These are phyloP conservation scores for Drosophila obscura DNA, from an alignment of 1,140 invertebrate genomes.

Conservation along the genomic window DNA sequence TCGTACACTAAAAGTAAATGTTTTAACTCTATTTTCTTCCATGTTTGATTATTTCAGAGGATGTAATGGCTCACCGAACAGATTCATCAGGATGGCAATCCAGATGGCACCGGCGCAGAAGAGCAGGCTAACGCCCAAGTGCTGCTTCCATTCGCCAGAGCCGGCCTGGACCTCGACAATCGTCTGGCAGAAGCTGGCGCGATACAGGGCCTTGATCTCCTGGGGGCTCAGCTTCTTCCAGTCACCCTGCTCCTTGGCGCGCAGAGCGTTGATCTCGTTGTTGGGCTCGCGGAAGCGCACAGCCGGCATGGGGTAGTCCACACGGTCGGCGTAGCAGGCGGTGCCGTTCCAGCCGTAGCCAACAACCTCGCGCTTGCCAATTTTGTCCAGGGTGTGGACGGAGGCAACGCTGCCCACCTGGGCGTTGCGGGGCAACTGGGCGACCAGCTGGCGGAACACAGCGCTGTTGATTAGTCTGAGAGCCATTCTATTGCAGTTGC, in stretches of 20 bases:
- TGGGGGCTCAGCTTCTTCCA: constrained; percentile 95
- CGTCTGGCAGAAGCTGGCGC: constrained; percentile 96
- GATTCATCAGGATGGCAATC: constrained; percentile 88
- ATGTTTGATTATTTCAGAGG: too few species aligned
- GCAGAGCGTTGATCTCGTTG: constrained; percentile 88
- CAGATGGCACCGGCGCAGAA: constrained; percentile 87
- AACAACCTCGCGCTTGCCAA: constrained; percentile 96
- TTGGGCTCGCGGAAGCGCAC: constrained; percentile 91
- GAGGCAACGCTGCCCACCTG: constrained; percentile 72
- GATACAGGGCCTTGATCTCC: constrained; percentile 97
- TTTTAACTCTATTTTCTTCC: not conserved
- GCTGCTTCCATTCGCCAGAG: constrained; percentile 94
- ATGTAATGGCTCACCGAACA: constrained; percentile 87
- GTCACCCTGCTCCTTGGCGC: constrained; percentile 97
- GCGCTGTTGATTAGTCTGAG: constrained; percentile 73
- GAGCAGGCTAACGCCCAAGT: constrained; percentile 87
- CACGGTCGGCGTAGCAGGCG: constrained; percentile 91
- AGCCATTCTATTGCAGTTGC: constrained; percentile 65
- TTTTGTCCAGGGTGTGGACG: constrained; percentile 83
- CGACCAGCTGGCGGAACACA: constrained; percentile 67
- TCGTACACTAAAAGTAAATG: constrained; percentile 87
- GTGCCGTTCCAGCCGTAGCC: constrained; percentile 94
- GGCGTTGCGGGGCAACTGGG: constrained; percentile 59
- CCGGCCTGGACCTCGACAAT: constrained; percentile 95
- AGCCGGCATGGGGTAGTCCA: constrained; percentile 94